Base-by-base conservation (phyloP, 2,888 invertebrate genomes). In the Steromphala cineraria region DNA sequence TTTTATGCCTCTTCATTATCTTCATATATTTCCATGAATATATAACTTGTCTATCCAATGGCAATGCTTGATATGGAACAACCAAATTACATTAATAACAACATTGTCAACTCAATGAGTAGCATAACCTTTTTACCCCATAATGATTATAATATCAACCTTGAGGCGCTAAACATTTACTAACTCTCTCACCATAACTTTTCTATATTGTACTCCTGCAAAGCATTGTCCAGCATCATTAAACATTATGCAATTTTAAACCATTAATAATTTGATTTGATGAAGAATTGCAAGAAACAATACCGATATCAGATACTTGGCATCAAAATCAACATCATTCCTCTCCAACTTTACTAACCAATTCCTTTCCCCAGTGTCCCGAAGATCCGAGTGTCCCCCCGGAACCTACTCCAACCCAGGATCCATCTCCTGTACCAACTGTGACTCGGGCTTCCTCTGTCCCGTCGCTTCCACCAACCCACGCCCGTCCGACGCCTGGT, bases 371-470 rank as follows among this genome's bases (percentile, higher is more conserved):
- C 24, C 84, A 91, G 92, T 86, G 52, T 88, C 91, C 7, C 83
- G 81, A 76, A 91, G 89, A 81, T 78, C 87, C 21, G 88, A 91
- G 80, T 92, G 92, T 85, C 85, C 83, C 2, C 88, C 91, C 3
- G 92, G 92, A n/a, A 85, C 83, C 40, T 92, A 91, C 84, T 92
- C 92, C 0, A 85, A 79, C n/a, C 85, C 86, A 21, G 90, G 87
- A 0, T 55, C 88, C 31, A 88, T 84, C 4, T 31, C 82, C 19
- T 92, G 92, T 79, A 36, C 28, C 1, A 80, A 83, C 0, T 92
- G 92, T 87, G 80, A 88, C 78, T 78, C 83, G n/a, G 92, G 92
- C 0, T 92, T 88, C 85, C 86, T 85, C 2, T 92, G 92, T 83
- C 81, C 85, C 46, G 87, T 89, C 80, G 87, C 87, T 3, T 91